Percentiles rank a stretch among this genome's conserved stretches.
These are phyloP conservation scores for Platyura marginata DNA, from an alignment of 1,140 invertebrate genomes.

Conservation along the genomic window DNA sequence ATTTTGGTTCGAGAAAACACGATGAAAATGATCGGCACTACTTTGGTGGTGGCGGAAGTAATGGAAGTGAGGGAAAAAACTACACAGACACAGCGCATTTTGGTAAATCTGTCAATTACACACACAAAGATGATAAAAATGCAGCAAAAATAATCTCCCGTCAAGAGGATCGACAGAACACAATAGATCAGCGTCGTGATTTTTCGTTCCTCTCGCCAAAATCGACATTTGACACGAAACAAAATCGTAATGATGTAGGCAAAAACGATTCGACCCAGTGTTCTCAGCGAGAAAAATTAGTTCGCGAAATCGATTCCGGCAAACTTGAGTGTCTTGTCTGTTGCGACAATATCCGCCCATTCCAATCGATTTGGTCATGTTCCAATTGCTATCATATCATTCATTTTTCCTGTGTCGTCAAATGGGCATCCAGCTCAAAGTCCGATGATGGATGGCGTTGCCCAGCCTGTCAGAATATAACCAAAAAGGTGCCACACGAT, in stretches of 20 bases:
- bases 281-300: conserved; percentile 57
- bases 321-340: conserved; percentile 85
- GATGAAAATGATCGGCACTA: no score
- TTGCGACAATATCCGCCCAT: conserved; percentile 61
- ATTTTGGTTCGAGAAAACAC: no score
- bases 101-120: neutral
- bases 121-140: neutral
- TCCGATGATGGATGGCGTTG: conserved; percentile 74
- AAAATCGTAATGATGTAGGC: neutral
- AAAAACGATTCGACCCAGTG: neutral
- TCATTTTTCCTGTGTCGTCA: conserved; percentile 74
- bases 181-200: neutral
- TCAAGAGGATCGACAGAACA: neutral
- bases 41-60: neutral
- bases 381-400: conserved; percentile 77
- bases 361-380: conserved; percentile 77
- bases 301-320: conserved; percentile 56
- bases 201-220: neutral
- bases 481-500: conserved; percentile 40
- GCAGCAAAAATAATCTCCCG: neutral
- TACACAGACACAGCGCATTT: neutral
- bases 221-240: neutral
- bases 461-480: conserved; percentile 71
- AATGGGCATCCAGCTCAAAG: conserved; percentile 75
- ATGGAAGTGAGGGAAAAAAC: neutral